Evolutionary conservation across 2,888 invertebrate species (phyloP).

Genomic region (Dolomedes plantarius): DNA sequence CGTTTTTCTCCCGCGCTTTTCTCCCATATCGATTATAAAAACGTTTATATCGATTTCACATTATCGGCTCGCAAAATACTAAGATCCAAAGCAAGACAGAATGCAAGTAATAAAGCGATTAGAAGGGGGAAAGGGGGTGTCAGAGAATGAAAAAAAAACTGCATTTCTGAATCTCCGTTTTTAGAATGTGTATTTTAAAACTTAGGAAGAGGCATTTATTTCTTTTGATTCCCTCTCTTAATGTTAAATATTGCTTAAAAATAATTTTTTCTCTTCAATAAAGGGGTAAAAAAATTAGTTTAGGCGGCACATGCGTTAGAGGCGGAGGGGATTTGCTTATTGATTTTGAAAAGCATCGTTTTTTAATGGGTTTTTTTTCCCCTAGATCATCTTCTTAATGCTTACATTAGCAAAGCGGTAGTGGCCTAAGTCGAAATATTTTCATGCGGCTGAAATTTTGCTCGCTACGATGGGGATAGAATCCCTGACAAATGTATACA

Average conservation of each 20-base stretch:
- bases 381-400: background rate
- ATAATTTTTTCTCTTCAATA: background rate
- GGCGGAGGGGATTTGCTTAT: background rate
- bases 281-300: background rate
- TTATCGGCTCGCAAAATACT: constrained; percentile 53
- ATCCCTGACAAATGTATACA: too few relatives aligned
- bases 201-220: constrained; percentile 9
- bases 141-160: constrained; percentile 13
- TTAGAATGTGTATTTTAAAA: constrained; percentile 55
- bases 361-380: too few relatives aligned
- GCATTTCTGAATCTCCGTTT: constrained; percentile 34
- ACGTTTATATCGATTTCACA: constrained; percentile 70
- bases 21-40: constrained; percentile 40
- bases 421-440: background rate
- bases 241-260: constrained; percentile 11
- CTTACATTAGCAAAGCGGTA: background rate
- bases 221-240: background rate
- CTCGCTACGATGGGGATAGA: too few relatives aligned
- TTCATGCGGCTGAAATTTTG: too few relatives aligned
- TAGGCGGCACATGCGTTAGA: too few relatives aligned
- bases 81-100: constrained; percentile 29
- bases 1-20: constrained; percentile 16
- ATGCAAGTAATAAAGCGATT: constrained; percentile 60
- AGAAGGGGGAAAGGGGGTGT: too few relatives aligned
- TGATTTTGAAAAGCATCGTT: background rate